These are phyloP conservation scores for Ameiurus melas DNA, from an alignment of 2,113 vertebrate genomes.

Conservation along the genomic window DNA sequence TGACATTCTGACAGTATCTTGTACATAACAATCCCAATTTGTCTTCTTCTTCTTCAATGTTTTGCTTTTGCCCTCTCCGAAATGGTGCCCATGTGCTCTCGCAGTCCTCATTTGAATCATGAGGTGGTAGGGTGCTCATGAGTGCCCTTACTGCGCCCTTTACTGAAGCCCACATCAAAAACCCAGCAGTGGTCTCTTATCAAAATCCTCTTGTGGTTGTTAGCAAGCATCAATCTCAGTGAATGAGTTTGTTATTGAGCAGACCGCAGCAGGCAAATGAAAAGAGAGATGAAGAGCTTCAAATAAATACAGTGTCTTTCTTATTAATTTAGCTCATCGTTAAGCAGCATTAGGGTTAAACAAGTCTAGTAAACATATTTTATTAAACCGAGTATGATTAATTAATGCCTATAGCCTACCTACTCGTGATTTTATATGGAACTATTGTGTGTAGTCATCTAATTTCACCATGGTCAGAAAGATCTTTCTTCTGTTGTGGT, in stretches of 20 bases:
- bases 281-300: neutral
- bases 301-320: neutral
- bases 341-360: neutral
- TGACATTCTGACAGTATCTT: too few relatives aligned
- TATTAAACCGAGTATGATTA: neutral
- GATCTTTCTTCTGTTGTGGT: neutral
- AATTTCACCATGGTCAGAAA: neutral
- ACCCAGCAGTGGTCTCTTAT: neutral
- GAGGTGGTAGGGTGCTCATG: neutral
- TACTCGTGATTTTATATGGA: neutral
- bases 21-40: too few relatives aligned
- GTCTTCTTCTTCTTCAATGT: neutral
- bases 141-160: neutral
- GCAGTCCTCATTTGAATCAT: neutral
- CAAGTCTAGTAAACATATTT: too few relatives aligned
- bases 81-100: neutral
- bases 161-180: neutral
- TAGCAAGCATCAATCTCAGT: neutral
- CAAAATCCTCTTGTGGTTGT: neutral
- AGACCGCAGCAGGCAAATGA: neutral
- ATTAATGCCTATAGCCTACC: neutral
- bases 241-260: neutral
- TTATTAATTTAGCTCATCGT: neutral
- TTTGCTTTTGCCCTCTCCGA: neutral
- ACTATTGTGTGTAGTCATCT: neutral